phyloP scores from a whole-genome alignment of 2,113 vertebrate species.

The Pituophis catenifer region DNA sequence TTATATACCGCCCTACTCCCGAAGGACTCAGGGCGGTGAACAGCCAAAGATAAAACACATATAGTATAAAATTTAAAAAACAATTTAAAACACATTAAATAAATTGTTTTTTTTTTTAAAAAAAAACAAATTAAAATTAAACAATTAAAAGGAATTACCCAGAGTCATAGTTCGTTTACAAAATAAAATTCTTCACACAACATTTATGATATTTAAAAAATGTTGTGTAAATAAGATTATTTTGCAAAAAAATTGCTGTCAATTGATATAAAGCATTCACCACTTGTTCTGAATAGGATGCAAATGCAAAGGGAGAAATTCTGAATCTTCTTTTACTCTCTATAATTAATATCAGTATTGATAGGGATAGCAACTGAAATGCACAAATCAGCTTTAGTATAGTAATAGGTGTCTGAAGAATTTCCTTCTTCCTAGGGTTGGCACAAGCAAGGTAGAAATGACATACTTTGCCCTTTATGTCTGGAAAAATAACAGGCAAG shows the following conservation, averaged over 20 bases:
- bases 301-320: background rate
- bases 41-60: too few relatives aligned
- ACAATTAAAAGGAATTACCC: background rate
- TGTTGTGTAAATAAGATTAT: constrained; percentile 32
- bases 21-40: too few relatives aligned
- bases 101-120: too few relatives aligned
- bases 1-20: too few relatives aligned
- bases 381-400: background rate
- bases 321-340: constrained; percentile 23
- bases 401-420: background rate
- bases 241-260: background rate
- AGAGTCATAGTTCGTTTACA: constrained; percentile 29
- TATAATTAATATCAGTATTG: constrained; percentile 63
- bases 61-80: too few relatives aligned
- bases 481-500: background rate
- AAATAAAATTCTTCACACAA: constrained; percentile 18
- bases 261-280: constrained; percentile 3
- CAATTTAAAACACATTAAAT: too few relatives aligned
- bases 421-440: background rate
- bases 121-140: too few relatives aligned
- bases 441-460: background rate
- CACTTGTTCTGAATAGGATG: background rate
- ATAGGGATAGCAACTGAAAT: constrained; percentile 1
- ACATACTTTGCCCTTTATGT: background rate
- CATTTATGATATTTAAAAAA: constrained; percentile 36